Percentiles rank a stretch among this genome's conserved stretches.
phyloP scores from a whole-genome alignment of 2,888 invertebrate species.

The Belgica antarctica region DNA sequence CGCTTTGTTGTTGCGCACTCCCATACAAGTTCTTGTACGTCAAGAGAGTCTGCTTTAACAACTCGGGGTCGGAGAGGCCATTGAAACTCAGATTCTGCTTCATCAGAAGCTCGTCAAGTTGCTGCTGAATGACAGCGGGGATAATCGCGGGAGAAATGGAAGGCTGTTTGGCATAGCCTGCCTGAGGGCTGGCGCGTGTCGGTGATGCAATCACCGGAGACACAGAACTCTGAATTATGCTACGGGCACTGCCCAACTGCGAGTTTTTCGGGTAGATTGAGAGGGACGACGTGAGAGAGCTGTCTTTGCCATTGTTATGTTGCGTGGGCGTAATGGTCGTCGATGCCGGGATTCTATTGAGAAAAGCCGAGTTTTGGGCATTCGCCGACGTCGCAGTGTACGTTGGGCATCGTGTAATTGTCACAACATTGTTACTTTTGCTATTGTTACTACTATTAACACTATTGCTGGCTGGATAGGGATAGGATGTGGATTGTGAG shows the following conservation, averaged over 20 bases:
- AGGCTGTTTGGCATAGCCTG: constrained; percentile 35
- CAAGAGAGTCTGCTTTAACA: constrained; percentile 34
- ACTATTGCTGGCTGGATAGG: constrained; percentile 41
- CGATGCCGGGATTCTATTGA: constrained; percentile 35
- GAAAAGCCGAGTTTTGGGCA: constrained; percentile 29
- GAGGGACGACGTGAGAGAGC: constrained; percentile 23
- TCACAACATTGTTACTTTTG: constrained; percentile 43
- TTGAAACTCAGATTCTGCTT: constrained; percentile 26
- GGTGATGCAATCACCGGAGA: constrained; percentile 41
- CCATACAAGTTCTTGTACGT: constrained; percentile 32
- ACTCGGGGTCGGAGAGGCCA: constrained; percentile 10
- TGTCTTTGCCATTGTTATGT: constrained; percentile 32
- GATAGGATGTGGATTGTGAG: constrained; percentile 45
- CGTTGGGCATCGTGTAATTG: constrained; percentile 42
- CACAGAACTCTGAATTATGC: constrained; percentile 12
- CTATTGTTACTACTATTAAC: constrained; percentile 42
- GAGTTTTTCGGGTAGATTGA: constrained; percentile 43
- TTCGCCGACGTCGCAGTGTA: constrained; percentile 5
- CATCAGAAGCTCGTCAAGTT: constrained; percentile 29
- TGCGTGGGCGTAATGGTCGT: constrained; percentile 40
- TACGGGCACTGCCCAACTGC: constrained; percentile 22
- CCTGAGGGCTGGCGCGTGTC: constrained; percentile 30
- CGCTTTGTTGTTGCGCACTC: constrained; percentile 34
- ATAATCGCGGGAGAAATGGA: constrained; percentile 35
- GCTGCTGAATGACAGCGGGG: constrained; percentile 37